Percentiles rank a stretch among this genome's conserved stretches.
These are phyloP conservation scores for Clarias laeviceps DNA, from an alignment of 2,797 vertebrate genomes.

Conservation along the genomic window DNA sequence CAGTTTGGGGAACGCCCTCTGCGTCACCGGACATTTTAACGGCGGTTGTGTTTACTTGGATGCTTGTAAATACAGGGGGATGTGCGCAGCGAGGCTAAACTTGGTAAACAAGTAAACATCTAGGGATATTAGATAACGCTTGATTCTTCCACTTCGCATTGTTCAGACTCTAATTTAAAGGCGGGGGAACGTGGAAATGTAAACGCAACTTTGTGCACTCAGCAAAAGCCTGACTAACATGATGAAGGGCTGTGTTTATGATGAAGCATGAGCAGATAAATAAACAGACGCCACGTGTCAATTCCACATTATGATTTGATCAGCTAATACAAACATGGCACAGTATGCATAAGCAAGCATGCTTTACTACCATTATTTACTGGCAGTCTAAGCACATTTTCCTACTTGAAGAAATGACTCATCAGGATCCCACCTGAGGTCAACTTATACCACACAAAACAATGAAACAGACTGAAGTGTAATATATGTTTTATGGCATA, in stretches of 20 bases:
- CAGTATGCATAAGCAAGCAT: neutral
- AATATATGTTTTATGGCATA: neutral
- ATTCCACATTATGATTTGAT: neutral
- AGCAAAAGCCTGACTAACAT: neutral
- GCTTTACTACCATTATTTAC: neutral
- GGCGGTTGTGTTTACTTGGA: constrained; percentile 8
- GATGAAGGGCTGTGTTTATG: neutral
- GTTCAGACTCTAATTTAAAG: neutral
- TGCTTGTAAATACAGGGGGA: neutral
- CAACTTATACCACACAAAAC: neutral
- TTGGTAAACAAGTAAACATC: neutral
- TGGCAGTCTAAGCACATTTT: neutral
- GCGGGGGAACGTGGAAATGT: neutral
- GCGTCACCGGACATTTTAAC: neutral
- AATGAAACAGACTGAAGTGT: neutral
- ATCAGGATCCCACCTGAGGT: neutral
- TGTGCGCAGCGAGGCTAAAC: constrained; percentile 22
- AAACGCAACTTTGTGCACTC: neutral
- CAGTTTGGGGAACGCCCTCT: neutral
- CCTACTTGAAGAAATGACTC: neutral
- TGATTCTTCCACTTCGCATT: neutral
- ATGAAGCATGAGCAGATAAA: neutral
- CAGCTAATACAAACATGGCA: neutral
- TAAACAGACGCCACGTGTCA: neutral
- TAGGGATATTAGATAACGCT: neutral